Percentiles rank a stretch among this genome's conserved stretches.
phyloP scores from a whole-genome alignment of 2,888 invertebrate species.

The Apotomis betuletana region DNA sequence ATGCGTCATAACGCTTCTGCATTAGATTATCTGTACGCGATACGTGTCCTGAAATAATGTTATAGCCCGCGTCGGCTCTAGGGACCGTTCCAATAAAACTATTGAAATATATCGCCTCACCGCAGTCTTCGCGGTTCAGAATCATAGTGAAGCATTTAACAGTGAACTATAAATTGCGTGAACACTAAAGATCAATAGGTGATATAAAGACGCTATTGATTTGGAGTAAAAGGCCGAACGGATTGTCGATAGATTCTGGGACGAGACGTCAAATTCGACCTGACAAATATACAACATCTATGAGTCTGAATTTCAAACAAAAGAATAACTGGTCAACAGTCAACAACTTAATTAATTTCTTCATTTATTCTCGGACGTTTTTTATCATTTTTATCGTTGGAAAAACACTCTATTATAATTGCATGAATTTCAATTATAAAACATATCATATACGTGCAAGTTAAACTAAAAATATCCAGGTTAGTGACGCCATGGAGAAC shows the following conservation, averaged over 20 bases:
- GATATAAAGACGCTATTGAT: not conserved
- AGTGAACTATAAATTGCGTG: conserved; percentile 15
- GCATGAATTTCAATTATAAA: no score
- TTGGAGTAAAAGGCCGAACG: not conserved
- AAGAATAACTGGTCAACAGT: no score
- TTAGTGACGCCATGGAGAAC: no score
- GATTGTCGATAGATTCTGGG: not conserved
- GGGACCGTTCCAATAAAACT: conserved; percentile 63
- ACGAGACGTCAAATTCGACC: not conserved
- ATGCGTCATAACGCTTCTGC: conserved; percentile 76
- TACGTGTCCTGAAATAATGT: conserved; percentile 81
- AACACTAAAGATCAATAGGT: not conserved
- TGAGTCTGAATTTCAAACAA: no score
- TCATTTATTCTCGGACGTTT: no score
- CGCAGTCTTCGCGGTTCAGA: conserved; percentile 43
- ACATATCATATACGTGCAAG: no score
- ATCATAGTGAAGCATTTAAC: conserved; percentile 40
- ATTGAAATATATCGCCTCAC: conserved; percentile 63
- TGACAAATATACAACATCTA: not conserved
- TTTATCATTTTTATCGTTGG: no score
- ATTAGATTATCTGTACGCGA: conserved; percentile 76
- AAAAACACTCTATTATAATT: no score
- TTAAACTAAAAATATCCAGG: no score
- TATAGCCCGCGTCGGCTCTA: conserved; percentile 60
- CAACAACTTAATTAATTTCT: no score